Conservation (phyloP, 2,113 vertebrate species). For the Ciconia maguari region DNA sequence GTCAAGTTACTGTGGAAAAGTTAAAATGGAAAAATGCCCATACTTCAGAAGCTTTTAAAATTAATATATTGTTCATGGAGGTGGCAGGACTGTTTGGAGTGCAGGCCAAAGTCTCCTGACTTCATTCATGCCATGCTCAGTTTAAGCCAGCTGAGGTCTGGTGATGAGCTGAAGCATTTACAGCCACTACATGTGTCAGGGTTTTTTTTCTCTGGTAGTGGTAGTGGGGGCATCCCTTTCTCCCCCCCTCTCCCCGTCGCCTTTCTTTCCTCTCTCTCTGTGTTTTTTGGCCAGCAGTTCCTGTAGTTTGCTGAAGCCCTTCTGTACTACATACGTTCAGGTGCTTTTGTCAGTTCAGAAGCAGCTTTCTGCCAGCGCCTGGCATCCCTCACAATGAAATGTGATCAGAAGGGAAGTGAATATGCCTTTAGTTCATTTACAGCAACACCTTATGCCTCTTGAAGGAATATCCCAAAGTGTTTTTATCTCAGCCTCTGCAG, state of each 20-base stretch:
- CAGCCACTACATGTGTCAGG: not conserved
- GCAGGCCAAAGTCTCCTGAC: not conserved
- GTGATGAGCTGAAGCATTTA: not conserved
- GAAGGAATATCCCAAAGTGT: not conserved
- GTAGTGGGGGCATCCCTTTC: not conserved
- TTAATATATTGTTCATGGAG: not conserved
- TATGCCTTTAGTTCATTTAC: not conserved
- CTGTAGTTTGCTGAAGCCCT: not conserved
- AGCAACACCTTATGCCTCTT: not conserved
- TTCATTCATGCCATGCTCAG: not conserved
- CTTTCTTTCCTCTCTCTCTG: not conserved
- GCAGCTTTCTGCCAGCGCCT: not conserved
- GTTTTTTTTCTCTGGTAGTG: not conserved
- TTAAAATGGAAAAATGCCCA: not conserved
- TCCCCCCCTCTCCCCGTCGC: not conserved
- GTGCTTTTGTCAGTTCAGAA: not conserved
- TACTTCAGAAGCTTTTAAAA: not conserved
- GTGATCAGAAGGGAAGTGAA: not conserved
- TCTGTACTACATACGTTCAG: not conserved
- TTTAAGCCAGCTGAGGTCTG: not conserved
- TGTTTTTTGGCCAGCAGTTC: not conserved
- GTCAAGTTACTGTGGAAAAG: not conserved
- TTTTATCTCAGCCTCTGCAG: not conserved
- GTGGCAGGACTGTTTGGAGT: not conserved
- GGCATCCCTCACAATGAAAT: not conserved